Evolutionary conservation across 2,113 vertebrate genomes (phyloP), one percentile per base, ranked within the genome.

Genomic region (Tamias sibiricus): DNA sequence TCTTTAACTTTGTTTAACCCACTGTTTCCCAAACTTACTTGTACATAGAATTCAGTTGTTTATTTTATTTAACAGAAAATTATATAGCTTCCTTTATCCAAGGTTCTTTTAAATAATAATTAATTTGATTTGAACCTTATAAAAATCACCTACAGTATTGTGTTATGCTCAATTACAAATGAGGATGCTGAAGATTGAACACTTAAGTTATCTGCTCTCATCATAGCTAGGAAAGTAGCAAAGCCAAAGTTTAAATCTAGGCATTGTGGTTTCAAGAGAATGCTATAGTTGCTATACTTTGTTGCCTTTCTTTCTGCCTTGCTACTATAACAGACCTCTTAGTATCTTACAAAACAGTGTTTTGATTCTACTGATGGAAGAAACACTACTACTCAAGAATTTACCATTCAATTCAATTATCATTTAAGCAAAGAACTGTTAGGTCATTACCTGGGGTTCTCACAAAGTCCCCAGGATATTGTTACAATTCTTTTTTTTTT

Each of bases 1-100:
- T 89, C 1, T 80, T 81, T 95, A 68, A 83, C 30, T 86, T 81
- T 71, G 13, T 77, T 92, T 90, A 74, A 66, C 20, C 19, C 28
- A 79, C 14, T 52, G 1, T 94, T 96, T 87, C 47, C 52, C 42
- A 72, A 83, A 77, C 40, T 83, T 72, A 49, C 22, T 93, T 95
- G 42, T 37, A 24, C 84, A 54, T 88, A 85, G 66, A 85, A 64
- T 35, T 94, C 13, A 52, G 22, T 66, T 83, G 35, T 87, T 90
- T 72, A 59, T 85, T 96, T 95, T 3, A 49, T 74, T 86, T 79
- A 87, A 72, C 37, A 91, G 77, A 94, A 91, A 76, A 90, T 92
- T 76, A 86, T 37, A 57, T n/a, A 86, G 24, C 26, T 92, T 76
- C 80, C 24, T 94, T 93, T 83, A 90, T 83, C 47, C 28, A 2